A percentile compares a stretch with the other conserved stretches of the same genome.
Evolutionary conservation across 2,113 vertebrate genomes (phyloP).

Genomic region (Ondatra zibethicus): DNA sequence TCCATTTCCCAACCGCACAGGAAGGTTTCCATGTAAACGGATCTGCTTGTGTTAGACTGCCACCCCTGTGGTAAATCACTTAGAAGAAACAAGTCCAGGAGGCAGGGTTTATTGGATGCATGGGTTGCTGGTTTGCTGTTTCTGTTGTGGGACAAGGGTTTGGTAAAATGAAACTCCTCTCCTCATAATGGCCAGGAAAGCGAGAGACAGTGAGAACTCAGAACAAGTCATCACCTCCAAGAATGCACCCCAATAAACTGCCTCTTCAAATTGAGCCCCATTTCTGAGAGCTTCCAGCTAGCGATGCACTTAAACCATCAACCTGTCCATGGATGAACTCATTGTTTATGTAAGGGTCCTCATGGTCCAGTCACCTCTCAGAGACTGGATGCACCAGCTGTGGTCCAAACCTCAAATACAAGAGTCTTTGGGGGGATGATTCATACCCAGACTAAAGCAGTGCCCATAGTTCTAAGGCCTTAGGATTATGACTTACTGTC

Average conservation of each 20-base stretch:
- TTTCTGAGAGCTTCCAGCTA: background rate
- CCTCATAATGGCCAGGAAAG: background rate
- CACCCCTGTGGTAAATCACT: background rate
- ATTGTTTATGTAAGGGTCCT: background rate
- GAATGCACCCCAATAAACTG: background rate
- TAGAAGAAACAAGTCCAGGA: background rate
- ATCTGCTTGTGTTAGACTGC: background rate
- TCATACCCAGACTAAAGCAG: background rate
- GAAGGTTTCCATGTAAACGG: background rate
- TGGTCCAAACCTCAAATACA: background rate
- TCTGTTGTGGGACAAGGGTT: background rate
- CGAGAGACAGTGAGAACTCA: background rate
- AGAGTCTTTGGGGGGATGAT: background rate
- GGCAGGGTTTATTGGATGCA: background rate
- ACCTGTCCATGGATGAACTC: background rate
- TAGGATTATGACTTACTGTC: background rate
- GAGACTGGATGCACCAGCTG: background rate
- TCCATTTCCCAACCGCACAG: background rate
- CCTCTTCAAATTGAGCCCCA: background rate
- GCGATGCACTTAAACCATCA: background rate
- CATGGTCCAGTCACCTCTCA: background rate
- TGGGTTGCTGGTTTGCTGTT: background rate
- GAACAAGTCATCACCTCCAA: background rate
- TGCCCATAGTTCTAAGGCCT: background rate
- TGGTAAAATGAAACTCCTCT: background rate